Conservation (phyloP, 2,113 vertebrate species). For the Oryzias melastigma region DNA sequence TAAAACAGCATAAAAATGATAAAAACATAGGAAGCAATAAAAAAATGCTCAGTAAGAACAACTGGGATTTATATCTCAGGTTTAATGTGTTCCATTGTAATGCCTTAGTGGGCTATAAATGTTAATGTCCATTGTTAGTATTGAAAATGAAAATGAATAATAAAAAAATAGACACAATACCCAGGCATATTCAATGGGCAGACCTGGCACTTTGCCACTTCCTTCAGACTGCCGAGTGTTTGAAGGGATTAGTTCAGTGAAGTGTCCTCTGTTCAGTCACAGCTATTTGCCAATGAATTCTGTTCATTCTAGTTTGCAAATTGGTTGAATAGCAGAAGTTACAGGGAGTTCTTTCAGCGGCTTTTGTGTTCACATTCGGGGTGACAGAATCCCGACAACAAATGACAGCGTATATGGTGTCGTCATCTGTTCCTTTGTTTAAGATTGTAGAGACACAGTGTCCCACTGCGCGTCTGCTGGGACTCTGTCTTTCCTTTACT, state of each 20-base stretch:
- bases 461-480: slow-evolving; percentile 13
- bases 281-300: slow-evolving; percentile 67
- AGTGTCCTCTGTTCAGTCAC: slow-evolving; percentile 65
- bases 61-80: too few species aligned
- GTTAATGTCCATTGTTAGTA: slow-evolving; percentile 21
- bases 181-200: slow-evolving; percentile 43
- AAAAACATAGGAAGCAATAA: too few species aligned
- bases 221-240: slow-evolving; percentile 60
- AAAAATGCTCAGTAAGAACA: too few species aligned
- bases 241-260: slow-evolving; percentile 65
- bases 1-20: too few species aligned
- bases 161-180: slow-evolving; percentile 58
- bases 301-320: slow-evolving; percentile 63
- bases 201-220: slow-evolving; percentile 53
- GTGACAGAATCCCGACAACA: slow-evolving; percentile 53
- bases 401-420: slow-evolving; percentile 37
- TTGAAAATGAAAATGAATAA: slow-evolving; percentile 43
- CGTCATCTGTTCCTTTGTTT: slow-evolving; percentile 47
- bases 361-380: slow-evolving; percentile 44
- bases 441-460: slow-evolving; percentile 32
- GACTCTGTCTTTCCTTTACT: slow-evolving; percentile 8
- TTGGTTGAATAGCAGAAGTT: slow-evolving; percentile 58
- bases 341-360: slow-evolving; percentile 53
- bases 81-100: too few species aligned
- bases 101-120: background rate